These are phyloP conservation scores for Drosophila heteroneura DNA, from an alignment of 2,888 invertebrate species.

Conservation along the genomic window DNA sequence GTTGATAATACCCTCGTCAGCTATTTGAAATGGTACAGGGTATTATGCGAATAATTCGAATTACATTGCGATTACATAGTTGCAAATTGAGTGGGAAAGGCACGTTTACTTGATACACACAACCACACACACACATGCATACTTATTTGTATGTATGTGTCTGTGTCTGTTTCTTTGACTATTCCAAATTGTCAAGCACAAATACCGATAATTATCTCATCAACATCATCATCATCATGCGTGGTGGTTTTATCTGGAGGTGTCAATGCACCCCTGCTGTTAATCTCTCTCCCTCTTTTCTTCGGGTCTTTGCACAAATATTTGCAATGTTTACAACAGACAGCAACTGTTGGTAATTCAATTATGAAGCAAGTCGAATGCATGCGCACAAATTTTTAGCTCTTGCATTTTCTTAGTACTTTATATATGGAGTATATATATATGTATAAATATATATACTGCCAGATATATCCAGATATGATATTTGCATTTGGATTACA, in stretches of 20 bases:
- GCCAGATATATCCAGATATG: background rate
- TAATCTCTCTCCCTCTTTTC: background rate
- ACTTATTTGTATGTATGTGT: background rate
- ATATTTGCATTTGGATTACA: background rate
- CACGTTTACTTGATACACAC: background rate
- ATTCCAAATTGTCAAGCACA: background rate
- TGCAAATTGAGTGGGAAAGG: background rate
- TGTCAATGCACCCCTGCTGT: slow-evolving; percentile 1
- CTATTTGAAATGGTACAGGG: background rate
- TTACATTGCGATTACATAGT: background rate
- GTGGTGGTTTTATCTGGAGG: slow-evolving; percentile 2
- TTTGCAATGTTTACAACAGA: slow-evolving; percentile 36
- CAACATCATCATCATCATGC: background rate
- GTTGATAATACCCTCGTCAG: background rate
- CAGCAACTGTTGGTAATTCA: slow-evolving; percentile 29
- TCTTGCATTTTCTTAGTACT: background rate
- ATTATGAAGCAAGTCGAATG: slow-evolving; percentile 9
- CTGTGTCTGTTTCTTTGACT: background rate
- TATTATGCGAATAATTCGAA: background rate
- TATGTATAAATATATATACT: background rate
- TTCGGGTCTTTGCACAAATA: slow-evolving; percentile 18
- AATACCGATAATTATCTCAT: background rate
- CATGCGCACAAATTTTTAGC: slow-evolving; percentile 5
- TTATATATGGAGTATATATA: background rate
- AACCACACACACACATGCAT: background rate